phyloP scores from a whole-genome alignment of 1,140 invertebrate species.

The Hypothenemus hampei region DNA sequence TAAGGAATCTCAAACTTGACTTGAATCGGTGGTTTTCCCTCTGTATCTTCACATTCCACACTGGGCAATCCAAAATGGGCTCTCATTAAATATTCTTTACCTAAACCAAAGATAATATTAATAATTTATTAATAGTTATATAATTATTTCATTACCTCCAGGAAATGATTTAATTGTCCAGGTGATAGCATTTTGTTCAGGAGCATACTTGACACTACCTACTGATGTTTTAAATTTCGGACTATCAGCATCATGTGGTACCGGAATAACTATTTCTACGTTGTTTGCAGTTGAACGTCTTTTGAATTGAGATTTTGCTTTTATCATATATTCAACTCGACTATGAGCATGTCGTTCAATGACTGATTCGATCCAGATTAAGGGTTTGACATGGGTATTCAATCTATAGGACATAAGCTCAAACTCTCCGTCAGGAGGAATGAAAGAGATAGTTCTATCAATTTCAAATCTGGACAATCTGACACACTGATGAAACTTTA shows the following conservation, averaged over 20 bases:
- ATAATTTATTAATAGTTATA: not conserved
- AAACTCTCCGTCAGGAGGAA: constrained; percentile 99
- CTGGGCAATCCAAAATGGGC: constrained; percentile 99
- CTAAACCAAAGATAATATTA: constrained; percentile 6
- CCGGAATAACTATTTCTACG: constrained; percentile 98
- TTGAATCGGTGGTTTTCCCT: constrained; percentile 97
- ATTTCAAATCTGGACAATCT: constrained; percentile 96
- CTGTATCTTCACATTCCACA: constrained; percentile 90
- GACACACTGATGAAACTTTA: constrained; percentile 99
- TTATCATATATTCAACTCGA: constrained; percentile 99
- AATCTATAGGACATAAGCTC: constrained; percentile 99
- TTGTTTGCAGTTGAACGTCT: constrained; percentile 97
- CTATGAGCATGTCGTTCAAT: constrained; percentile 98
- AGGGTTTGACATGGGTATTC: constrained; percentile 95
- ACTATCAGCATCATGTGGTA: constrained; percentile 96
- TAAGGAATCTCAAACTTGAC: constrained; percentile 99
- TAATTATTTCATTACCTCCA: constrained; percentile 60
- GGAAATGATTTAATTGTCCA: constrained; percentile 99
- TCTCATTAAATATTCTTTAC: constrained; percentile 97
- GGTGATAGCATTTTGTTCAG: constrained; percentile 95
- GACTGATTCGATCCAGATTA: constrained; percentile 99
- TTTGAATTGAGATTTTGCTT: constrained; percentile 99
- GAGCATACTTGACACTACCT: constrained; percentile 96
- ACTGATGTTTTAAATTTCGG: constrained; percentile 99
- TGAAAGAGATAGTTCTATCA: constrained; percentile 97